Evolutionary conservation across 2,888 invertebrate species (phyloP).

Genomic region (Pinctada fucata): DNA sequence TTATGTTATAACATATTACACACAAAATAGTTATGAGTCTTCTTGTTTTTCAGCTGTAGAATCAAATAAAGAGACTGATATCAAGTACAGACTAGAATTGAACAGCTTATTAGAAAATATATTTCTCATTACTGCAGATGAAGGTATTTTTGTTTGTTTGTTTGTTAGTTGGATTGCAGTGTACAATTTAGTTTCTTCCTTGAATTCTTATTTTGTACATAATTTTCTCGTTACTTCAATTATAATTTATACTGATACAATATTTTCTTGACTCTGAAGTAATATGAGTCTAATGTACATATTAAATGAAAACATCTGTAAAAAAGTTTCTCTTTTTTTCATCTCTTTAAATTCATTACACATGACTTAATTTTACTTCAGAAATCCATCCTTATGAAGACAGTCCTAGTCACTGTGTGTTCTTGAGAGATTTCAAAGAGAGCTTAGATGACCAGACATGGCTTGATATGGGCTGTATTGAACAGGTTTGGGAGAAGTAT

Average conservation of each 20-base stretch:
- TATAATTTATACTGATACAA: neutral
- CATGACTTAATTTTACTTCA: neutral
- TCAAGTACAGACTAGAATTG: conserved; percentile 39
- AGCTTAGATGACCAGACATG: conserved; percentile 61
- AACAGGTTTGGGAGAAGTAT: conserved; percentile 57
- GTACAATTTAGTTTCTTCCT: no score
- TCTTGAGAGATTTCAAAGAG: conserved; percentile 58
- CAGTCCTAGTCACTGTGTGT: conserved; percentile 63
- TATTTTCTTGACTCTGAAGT: neutral
- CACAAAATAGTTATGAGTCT: neutral
- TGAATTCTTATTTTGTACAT: no score
- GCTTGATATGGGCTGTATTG: conserved; percentile 60
- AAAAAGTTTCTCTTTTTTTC: no score
- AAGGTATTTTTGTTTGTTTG: conserved; percentile 53
- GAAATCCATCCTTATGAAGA: conserved; percentile 26
- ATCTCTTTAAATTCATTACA: no score
- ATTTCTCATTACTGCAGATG: conserved; percentile 71
- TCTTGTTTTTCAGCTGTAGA: no score
- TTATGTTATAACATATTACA: neutral
- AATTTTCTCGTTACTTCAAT: neutral
- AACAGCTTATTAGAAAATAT: conserved; percentile 64
- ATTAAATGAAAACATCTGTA: no score
- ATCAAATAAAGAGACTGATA: no score
- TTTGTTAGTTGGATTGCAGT: neutral
- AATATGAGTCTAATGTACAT: no score